These are phyloP conservation scores for Rhabdomys pumilio DNA, from an alignment of 2,797 vertebrate genomes.

Conservation along the genomic window DNA sequence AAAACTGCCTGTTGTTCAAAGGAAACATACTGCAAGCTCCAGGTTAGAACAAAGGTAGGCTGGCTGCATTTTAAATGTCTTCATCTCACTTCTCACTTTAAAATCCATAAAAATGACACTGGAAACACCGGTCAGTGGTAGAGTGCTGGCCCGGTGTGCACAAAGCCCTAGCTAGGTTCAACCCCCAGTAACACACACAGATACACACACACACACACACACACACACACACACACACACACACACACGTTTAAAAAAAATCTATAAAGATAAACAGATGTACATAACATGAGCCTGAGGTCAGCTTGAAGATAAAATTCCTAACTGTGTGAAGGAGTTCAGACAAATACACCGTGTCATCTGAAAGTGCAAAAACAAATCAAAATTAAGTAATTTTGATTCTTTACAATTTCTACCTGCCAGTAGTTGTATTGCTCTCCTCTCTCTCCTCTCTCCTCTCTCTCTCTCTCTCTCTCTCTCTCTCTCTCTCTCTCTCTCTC, in stretches of 20 bases:
- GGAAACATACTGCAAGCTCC: not conserved
- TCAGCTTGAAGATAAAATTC: conserved; percentile 49
- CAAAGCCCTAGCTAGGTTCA: not conserved
- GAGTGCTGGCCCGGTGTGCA: not conserved
- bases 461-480: too few relatives aligned
- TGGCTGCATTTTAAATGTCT: not conserved
- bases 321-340: not conserved
- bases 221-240: too few relatives aligned
- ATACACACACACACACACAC: not conserved
- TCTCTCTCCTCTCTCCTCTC: fast-evolving
- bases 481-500: not conserved
- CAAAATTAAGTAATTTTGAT: not conserved
- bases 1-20: not conserved
- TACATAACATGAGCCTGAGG: not conserved
- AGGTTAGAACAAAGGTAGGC: not conserved
- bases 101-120: not conserved
- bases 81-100: not conserved
- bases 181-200: not conserved
- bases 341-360: not conserved
- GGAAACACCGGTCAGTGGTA: not conserved
- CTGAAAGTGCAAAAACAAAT: not conserved
- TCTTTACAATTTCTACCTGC: not conserved
- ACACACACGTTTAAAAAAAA: not conserved
- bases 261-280: not conserved
- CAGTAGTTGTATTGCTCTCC: not conserved